Base-by-base conservation (phyloP, 1,140 invertebrate species). In the Lepidurus couesii region DNA sequence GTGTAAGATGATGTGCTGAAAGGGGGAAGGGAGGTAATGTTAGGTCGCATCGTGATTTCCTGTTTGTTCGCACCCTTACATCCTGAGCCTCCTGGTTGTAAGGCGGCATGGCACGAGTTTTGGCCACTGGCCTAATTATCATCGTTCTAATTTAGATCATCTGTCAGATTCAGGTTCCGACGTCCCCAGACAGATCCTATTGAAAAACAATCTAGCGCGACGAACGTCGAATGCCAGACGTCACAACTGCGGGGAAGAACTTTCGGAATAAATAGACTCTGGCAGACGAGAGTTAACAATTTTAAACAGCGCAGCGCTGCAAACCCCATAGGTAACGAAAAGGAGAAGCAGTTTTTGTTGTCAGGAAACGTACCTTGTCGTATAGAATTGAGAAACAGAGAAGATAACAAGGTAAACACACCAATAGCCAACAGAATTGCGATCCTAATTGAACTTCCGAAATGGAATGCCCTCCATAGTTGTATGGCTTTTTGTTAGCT, bases 181-280 rank as follows among this genome's bases (percentile, higher is more conserved):
- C 53, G 21, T 65, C 53, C 21, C 21, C 53, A 65, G 21, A 65
- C 53, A 65, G 16, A 65, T 16, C n/a, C 53, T 21, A 65, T 65
- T 65, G 53, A 65, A 65, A 65, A 65, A 65, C 53, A 65, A 65
- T 65, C 53, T 65, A 65, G 53, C 53, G 53, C 53, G 21, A 65
- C 53, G n/a, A 65, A 65, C 21, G n/a, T 13, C 21, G n/a, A 65
- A 65, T 7, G 53, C 5, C 53, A 65, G 53, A 65, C 53, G 53
- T 65, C 53, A 21, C 53, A 65, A 21, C 16, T 65, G 16, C 53
- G 9, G 9, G 53, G 53, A 13, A 65, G 16, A 65, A 65, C 16
- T 7, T 65, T 65, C 13, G 53, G 16, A 65, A 65, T 65, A 65
- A 65, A 65, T 65, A 65, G 53, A 65, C 21, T 16, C 53, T 65